phyloP scores from a whole-genome alignment of 2,888 invertebrate species.

The Leuctra nigra region DNA sequence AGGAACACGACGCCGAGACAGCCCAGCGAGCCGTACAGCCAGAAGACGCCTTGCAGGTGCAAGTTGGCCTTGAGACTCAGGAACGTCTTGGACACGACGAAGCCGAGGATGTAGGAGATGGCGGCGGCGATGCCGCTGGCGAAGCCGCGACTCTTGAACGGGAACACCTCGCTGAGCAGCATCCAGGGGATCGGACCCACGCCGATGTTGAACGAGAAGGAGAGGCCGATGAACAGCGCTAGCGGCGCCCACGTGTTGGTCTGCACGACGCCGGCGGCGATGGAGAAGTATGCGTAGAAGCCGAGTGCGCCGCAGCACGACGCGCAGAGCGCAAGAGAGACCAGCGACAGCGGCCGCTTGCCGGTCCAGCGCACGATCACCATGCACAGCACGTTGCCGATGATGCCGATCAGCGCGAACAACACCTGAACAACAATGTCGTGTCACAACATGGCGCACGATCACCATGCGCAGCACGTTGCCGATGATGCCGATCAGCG shows the following conservation, averaged over 20 bases:
- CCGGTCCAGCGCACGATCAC: slow-evolving; percentile 43
- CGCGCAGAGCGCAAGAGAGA: slow-evolving; percentile 42
- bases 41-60: slow-evolving; percentile 46
- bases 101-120: slow-evolving; percentile 46
- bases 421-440: slow-evolving; percentile 45
- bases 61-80: slow-evolving; percentile 44
- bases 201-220: slow-evolving; percentile 40
- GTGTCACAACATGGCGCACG: too few relatives aligned
- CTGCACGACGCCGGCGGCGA: slow-evolving; percentile 24
- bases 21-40: slow-evolving; percentile 44
- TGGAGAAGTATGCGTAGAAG: slow-evolving; percentile 39
- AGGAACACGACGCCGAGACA: slow-evolving; percentile 45
- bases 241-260: slow-evolving; percentile 35
- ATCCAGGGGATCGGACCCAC: slow-evolving; percentile 48
- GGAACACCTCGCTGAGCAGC: slow-evolving; percentile 46
- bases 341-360: slow-evolving; percentile 45
- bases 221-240: slow-evolving; percentile 41
- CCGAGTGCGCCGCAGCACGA: slow-evolving; percentile 43
- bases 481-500: slow-evolving; percentile 43
- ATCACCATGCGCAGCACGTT: slow-evolving; percentile 41
- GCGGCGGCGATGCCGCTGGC: slow-evolving; percentile 50
- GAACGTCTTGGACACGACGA: slow-evolving; percentile 48
- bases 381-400: slow-evolving; percentile 42
- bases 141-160: slow-evolving; percentile 45
- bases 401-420: slow-evolving; percentile 45